Conservation (phyloP, 2,797 vertebrate genomes). For the Scyliorhinus canicula region DNA sequence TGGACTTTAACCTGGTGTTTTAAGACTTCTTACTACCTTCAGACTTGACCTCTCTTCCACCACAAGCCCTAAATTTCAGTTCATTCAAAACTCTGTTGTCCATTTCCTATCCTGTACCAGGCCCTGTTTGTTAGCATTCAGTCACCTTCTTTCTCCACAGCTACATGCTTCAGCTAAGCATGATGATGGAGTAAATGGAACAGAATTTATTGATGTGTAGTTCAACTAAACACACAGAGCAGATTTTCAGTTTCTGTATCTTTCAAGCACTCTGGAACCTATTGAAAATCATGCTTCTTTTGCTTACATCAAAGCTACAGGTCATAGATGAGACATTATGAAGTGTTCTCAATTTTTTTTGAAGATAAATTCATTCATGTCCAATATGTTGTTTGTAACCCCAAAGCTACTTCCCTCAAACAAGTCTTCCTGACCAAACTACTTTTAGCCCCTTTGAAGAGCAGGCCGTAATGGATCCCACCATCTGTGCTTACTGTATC, state of each 20-base stretch:
- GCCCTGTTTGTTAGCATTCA: background rate
- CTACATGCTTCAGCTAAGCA: background rate
- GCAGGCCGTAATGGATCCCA: background rate
- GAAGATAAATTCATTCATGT: background rate
- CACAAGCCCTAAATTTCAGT: background rate
- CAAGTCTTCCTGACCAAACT: background rate
- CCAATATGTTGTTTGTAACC: background rate
- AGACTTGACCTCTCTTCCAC: background rate
- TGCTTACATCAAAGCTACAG: background rate
- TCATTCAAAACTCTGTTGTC: background rate
- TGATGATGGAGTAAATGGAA: background rate
- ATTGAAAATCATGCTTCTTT: background rate
- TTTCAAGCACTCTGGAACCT: background rate
- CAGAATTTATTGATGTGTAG: background rate
- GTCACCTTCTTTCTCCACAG: background rate
- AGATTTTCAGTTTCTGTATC: background rate
- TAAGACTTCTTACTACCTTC: too few relatives aligned
- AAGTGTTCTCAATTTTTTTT: background rate
- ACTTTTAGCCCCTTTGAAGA: background rate
- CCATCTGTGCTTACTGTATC: background rate
- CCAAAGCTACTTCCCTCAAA: background rate
- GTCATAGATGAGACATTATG: background rate
- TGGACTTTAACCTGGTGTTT: too few relatives aligned
- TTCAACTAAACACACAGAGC: background rate
- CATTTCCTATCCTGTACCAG: background rate